phyloP scores from a whole-genome alignment of 2,888 invertebrate genomes.

The Phrixothrix hirtus region DNA sequence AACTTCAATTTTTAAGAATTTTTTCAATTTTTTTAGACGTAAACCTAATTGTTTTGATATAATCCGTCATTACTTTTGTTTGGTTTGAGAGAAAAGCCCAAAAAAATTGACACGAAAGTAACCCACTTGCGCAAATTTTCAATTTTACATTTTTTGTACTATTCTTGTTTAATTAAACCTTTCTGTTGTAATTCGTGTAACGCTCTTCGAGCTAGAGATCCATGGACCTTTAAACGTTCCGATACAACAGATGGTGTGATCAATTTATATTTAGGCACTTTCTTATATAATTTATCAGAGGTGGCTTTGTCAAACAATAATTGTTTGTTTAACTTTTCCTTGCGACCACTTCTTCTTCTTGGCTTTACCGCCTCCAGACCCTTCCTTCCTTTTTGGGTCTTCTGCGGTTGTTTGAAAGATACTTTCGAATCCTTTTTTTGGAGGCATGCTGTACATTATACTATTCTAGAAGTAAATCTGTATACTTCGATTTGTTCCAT shows the following conservation, averaged over 20 bases:
- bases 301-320: slow-evolving; percentile 97
- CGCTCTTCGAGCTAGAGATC: slow-evolving; percentile 93
- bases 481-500: too few relatives aligned
- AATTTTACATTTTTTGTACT: too few relatives aligned
- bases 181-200: slow-evolving; percentile 91
- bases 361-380: slow-evolving; percentile 91
- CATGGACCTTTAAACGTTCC: slow-evolving; percentile 97
- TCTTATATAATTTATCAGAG: slow-evolving; percentile 95
- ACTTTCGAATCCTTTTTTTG: slow-evolving; percentile 92
- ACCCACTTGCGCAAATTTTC: too few relatives aligned
- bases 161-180: too few relatives aligned
- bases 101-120: too few relatives aligned
- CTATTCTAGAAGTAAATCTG: too few relatives aligned
- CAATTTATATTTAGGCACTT: slow-evolving; percentile 95
- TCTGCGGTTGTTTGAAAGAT: slow-evolving; percentile 89
- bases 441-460: too few relatives aligned
- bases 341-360: slow-evolving; percentile 99
- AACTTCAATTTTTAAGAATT: too few relatives aligned
- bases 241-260: slow-evolving; percentile 99
- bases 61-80: too few relatives aligned
- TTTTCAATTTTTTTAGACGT: too few relatives aligned
- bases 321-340: slow-evolving; percentile 99
- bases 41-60: too few relatives aligned
- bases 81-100: too few relatives aligned
- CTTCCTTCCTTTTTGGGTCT: slow-evolving; percentile 94